These are phyloP conservation scores for Cololabis saira DNA, from an alignment of 2,113 vertebrate species.

Conservation along the genomic window DNA sequence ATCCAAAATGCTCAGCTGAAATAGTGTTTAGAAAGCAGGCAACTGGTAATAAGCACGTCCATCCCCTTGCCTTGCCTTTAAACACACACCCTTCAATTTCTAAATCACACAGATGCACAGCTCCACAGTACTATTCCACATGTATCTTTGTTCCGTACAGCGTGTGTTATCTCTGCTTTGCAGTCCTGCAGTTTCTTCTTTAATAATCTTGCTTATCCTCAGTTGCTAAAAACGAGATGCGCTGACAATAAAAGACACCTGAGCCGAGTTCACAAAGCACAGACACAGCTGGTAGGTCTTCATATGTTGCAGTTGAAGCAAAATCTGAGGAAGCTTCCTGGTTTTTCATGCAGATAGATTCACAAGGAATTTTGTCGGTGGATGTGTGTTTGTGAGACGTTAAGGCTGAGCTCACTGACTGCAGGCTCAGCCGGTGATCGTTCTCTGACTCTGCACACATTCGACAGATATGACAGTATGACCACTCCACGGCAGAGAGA, in stretches of 20 bases:
- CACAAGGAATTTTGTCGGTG: conserved; percentile 38
- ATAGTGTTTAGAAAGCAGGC: conserved; percentile 50
- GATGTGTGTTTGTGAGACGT: conserved; percentile 23
- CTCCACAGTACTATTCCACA: conserved; percentile 17
- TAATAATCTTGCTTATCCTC: conserved; percentile 40
- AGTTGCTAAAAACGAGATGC: conserved; percentile 24
- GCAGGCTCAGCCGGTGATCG: conserved; percentile 42
- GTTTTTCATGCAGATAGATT: conserved; percentile 38
- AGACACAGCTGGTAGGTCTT: conserved; percentile 3
- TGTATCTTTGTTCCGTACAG: conserved; percentile 19
- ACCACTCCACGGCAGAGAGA: conserved; percentile 58
- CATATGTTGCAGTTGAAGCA: not conserved
- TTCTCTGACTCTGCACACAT: conserved; percentile 18
- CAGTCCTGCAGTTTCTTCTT: conserved; percentile 42
- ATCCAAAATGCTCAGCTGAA: conserved; percentile 39
- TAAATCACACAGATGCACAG: conserved; percentile 44
- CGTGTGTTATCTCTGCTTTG: conserved; percentile 44
- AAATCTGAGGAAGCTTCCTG: conserved; percentile 18
- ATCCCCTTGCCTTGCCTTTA: conserved; percentile 10
- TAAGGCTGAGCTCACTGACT: conserved; percentile 33
- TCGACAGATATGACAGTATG: conserved; percentile 56
- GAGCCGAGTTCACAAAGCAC: conserved; percentile 38
- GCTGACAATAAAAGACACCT: conserved; percentile 41
- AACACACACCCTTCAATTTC: conserved; percentile 34
- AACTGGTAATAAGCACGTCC: conserved; percentile 27